Conservation (phyloP, 1,140 invertebrate genomes). For the Hormaphis cornu region DNA sequence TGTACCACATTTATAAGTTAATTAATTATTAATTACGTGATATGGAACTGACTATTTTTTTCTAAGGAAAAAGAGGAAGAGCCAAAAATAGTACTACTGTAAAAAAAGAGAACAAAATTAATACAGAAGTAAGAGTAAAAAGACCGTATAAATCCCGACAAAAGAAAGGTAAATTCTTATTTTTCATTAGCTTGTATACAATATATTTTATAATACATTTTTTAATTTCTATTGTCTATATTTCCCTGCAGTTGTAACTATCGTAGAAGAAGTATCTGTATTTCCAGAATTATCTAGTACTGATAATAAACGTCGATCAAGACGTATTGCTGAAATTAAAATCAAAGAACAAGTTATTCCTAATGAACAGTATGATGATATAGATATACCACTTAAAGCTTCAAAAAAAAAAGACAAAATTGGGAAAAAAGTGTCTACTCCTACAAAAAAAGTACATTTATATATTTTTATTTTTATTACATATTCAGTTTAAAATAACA, state of each 20-base stretch:
- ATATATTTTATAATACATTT: too few species aligned
- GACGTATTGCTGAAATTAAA: slow-evolving; percentile 29
- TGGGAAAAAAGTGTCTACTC: neutral
- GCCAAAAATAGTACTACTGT: neutral
- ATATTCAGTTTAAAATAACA: neutral
- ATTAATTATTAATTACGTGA: neutral
- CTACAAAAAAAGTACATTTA: neutral
- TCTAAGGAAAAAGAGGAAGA: slow-evolving; percentile 7
- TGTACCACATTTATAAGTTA: neutral
- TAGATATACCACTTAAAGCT: neutral
- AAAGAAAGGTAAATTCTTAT: slow-evolving; percentile 2
- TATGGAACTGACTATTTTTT: neutral
- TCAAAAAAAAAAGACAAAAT: slow-evolving; percentile 19
- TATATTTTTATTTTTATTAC: neutral
- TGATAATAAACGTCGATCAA: slow-evolving; percentile 8
- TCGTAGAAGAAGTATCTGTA: neutral
- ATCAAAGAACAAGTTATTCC: slow-evolving; percentile 23
- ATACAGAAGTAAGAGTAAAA: neutral
- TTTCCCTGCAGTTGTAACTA: neutral
- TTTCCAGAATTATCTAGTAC: neutral
- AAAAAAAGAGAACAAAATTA: neutral
- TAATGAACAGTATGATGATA: slow-evolving; percentile 1
- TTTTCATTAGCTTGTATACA: neutral
- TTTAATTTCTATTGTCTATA: too few species aligned
- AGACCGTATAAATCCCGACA: slow-evolving; percentile 7